These are phyloP conservation scores for Cydia splendana DNA, from an alignment of 1,140 invertebrate genomes.

Conservation along the genomic window DNA sequence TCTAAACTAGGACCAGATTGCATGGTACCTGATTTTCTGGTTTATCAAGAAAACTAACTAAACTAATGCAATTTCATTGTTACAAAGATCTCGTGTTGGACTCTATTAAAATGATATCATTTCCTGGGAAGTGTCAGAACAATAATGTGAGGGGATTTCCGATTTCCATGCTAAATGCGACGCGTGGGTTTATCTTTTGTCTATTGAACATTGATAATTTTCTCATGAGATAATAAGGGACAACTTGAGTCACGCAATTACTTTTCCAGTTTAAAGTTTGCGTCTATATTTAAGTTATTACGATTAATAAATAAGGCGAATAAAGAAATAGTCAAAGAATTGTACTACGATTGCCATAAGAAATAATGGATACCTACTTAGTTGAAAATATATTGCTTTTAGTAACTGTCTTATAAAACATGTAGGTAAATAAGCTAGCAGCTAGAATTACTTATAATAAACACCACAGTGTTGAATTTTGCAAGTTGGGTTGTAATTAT, in stretches of 20 bases:
- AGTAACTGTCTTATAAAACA: no score
- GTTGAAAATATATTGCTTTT: constrained; percentile 42
- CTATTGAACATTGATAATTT: constrained; percentile 49
- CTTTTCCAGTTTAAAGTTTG: constrained; percentile 26
- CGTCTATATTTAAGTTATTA: neutral
- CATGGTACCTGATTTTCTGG: constrained; percentile 58
- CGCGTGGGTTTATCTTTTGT: constrained; percentile 58
- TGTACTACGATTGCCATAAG: constrained; percentile 14
- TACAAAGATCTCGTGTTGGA: constrained; percentile 38
- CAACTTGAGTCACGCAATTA: constrained; percentile 44
- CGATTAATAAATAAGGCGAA: neutral
- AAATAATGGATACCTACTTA: constrained; percentile 40
- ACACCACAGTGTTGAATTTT: constrained; percentile 35
- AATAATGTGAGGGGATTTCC: constrained; percentile 68
- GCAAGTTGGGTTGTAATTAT: constrained; percentile 11
- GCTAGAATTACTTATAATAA: constrained; percentile 34
- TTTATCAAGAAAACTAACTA: constrained; percentile 63
- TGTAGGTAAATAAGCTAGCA: no score
- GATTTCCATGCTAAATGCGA: constrained; percentile 56
- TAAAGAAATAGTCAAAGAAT: constrained; percentile 35
- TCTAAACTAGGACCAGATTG: constrained; percentile 63
- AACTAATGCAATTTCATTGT: constrained; percentile 60
- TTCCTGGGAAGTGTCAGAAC: constrained; percentile 65
- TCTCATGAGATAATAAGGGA: constrained; percentile 62
- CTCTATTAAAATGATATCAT: constrained; percentile 47